Percentiles rank a stretch among this genome's conserved stretches.
phyloP scores from a whole-genome alignment of 2,888 invertebrate genomes.

The Apantesis nais region DNA sequence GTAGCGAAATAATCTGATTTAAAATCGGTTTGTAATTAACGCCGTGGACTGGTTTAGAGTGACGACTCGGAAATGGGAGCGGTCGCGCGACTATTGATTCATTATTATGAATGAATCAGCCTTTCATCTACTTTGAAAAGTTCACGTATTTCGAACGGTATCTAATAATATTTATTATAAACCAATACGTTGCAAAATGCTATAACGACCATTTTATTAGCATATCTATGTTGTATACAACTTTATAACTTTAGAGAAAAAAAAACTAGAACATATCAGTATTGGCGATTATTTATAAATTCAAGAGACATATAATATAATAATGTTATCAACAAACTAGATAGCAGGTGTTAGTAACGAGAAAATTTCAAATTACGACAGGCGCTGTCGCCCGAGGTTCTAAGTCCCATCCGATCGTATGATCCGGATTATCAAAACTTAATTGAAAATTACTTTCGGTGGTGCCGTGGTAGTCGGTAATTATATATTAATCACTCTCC shows the following conservation, averaged over 20 bases:
- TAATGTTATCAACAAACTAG: conserved; percentile 41
- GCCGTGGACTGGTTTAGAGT: conserved; percentile 74
- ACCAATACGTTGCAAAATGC: conserved; percentile 66
- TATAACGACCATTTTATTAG: conserved; percentile 62
- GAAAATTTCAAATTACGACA: conserved; percentile 77
- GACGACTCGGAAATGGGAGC: conserved; percentile 73
- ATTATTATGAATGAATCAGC: conserved; percentile 82
- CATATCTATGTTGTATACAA: conserved; percentile 45
- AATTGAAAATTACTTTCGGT: conserved; percentile 82
- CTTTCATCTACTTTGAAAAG: conserved; percentile 69
- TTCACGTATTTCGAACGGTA: conserved; percentile 61
- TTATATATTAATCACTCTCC: conserved; percentile 71
- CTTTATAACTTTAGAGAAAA: conserved; percentile 44
- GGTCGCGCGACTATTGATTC: conserved; percentile 67
- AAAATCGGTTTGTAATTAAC: conserved; percentile 80
- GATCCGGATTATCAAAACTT: conserved; percentile 82
- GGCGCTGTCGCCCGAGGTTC: conserved; percentile 67
- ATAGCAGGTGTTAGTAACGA: conserved; percentile 67
- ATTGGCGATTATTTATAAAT: conserved; percentile 40
- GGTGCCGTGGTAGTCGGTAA: conserved; percentile 64
- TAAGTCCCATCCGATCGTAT: conserved; percentile 59
- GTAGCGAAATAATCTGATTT: conserved; percentile 80
- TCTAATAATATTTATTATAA: conserved; percentile 70
- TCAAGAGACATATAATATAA: conserved; percentile 35
- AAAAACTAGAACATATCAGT: conserved; percentile 24